Evolutionary conservation across 2,797 vertebrate genomes (phyloP).

Genomic region (Sparidentex hasta): DNA sequence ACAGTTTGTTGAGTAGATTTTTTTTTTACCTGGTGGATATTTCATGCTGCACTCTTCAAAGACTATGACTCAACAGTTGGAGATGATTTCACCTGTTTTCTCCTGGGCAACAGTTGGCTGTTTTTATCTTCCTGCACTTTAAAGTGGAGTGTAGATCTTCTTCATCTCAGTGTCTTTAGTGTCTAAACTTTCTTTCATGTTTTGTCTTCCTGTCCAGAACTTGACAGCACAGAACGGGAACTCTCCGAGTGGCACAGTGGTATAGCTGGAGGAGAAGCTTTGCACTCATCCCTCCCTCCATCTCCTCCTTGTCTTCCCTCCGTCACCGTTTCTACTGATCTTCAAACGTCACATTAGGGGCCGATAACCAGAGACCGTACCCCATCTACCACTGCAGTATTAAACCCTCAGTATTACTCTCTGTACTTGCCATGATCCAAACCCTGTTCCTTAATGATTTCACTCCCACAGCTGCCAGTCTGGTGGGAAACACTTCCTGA

Average conservation of each 20-base stretch:
- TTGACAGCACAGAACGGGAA: constrained; percentile 90
- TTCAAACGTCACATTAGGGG: constrained; percentile 25
- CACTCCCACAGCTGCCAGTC: background rate
- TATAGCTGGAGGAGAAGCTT: constrained; percentile 85
- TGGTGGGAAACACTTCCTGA: constrained; percentile 46
- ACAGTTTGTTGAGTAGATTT: background rate
- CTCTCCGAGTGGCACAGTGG: constrained; percentile 93
- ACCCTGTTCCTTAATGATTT: background rate
- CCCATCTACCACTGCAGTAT: constrained; percentile 64
- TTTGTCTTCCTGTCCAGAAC: constrained; percentile 71
- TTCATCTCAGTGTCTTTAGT: background rate
- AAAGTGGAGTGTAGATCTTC: constrained; percentile 1
- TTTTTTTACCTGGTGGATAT: background rate
- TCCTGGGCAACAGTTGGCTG: background rate
- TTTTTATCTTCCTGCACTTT: background rate
- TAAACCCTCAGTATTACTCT: constrained; percentile 50
- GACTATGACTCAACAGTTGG: constrained; percentile 5
- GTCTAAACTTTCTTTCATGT: constrained; percentile 38
- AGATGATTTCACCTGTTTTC: constrained; percentile 18
- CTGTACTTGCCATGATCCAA: constrained; percentile 9
- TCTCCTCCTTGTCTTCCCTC: constrained; percentile 8
- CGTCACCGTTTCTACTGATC: background rate
- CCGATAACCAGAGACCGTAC: constrained; percentile 40
- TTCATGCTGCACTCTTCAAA: background rate
- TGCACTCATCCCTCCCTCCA: constrained; percentile 57